phyloP scores from a whole-genome alignment of 2,113 vertebrate species.

The Oryzias celebensis region DNA sequence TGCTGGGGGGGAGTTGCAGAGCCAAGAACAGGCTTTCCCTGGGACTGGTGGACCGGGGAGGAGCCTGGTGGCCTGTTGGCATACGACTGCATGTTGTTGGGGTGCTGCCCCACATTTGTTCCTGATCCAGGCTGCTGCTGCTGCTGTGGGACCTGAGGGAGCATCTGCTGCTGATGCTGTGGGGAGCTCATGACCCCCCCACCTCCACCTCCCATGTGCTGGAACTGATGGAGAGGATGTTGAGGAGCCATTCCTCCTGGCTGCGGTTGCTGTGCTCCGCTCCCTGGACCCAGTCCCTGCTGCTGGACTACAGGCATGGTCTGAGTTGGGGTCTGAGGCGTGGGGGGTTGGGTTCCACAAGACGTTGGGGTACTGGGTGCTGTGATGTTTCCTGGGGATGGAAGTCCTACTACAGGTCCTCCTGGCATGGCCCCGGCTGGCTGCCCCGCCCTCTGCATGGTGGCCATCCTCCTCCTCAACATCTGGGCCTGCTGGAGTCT shows the following conservation, averaged over 20 bases:
- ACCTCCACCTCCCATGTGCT: slow-evolving; percentile 77
- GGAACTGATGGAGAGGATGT: slow-evolving; percentile 85
- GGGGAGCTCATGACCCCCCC: slow-evolving; percentile 76
- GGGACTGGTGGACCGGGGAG: slow-evolving; percentile 87
- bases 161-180: slow-evolving; percentile 75
- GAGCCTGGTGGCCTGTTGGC: slow-evolving; percentile 83
- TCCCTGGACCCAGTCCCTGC: slow-evolving; percentile 63
- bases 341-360: slow-evolving; percentile 87
- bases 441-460: slow-evolving; percentile 91
- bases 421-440: slow-evolving; percentile 72
- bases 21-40: slow-evolving; percentile 90
- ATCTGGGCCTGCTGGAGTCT: slow-evolving; percentile 96
- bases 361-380: slow-evolving; percentile 90
- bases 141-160: slow-evolving; percentile 62
- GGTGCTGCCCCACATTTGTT: slow-evolving; percentile 78
- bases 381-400: slow-evolving; percentile 81
- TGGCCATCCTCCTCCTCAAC: slow-evolving; percentile 94
- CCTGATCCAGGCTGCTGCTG: slow-evolving; percentile 30
- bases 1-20: slow-evolving; percentile 85
- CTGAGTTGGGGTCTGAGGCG: slow-evolving; percentile 86
- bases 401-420: slow-evolving; percentile 78
- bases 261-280: slow-evolving; percentile 56
- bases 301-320: slow-evolving; percentile 55
- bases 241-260: slow-evolving; percentile 75
- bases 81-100: slow-evolving; percentile 81